Base-by-base conservation (phyloP, 2,888 invertebrate species). In the Chaetogeoica ovagalla region DNA sequence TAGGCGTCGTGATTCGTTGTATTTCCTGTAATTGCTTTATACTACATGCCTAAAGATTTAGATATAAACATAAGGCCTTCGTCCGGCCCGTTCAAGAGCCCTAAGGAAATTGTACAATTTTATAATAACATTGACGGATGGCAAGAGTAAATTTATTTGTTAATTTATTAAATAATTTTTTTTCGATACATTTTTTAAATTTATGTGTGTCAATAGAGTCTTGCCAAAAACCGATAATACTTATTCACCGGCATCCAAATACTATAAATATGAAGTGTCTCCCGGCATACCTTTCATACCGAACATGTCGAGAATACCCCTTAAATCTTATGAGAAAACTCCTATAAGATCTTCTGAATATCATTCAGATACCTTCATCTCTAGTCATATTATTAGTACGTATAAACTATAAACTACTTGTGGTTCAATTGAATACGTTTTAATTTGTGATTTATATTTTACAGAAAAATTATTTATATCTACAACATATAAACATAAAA, bases 181-280 rank as follows among this genome's bases (percentile, higher is more conserved):
- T 30, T 37, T 15, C 15, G 19, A 37, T 4, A 55, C 19, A 15
- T 79, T 62, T 70, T 55, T 19, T 48, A 60, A 13, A 52, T 83
- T 83, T 81, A 52, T 83, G 83, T 15, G 52, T 81, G 74, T 73
- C 87, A 88, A 21, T 89, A 95, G 95, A 86, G 91, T 91, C 87
- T 94, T 92, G 86, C 95, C 94, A 8, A 96, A 96, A 88, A 96
- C 95, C 82, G 95, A 95, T 87, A 95, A 94, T 88, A 95, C 95
- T 13, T 96, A 96, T 86, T 94, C 95, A 2, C 90, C 89, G 83
- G 88, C 92, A 84, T 95, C 94, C n/a, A 91, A 91, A 83, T 93
- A 93, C 88, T 91, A 94, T 74, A 91, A 92, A 84, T 83, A 83
- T 76, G 86, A 85, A 82, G 83, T 85, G 8, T 84, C 85, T 48